Evolutionary conservation across 2,888 invertebrate genomes (phyloP).

Genomic region (Xestobium rufovillosum): DNA sequence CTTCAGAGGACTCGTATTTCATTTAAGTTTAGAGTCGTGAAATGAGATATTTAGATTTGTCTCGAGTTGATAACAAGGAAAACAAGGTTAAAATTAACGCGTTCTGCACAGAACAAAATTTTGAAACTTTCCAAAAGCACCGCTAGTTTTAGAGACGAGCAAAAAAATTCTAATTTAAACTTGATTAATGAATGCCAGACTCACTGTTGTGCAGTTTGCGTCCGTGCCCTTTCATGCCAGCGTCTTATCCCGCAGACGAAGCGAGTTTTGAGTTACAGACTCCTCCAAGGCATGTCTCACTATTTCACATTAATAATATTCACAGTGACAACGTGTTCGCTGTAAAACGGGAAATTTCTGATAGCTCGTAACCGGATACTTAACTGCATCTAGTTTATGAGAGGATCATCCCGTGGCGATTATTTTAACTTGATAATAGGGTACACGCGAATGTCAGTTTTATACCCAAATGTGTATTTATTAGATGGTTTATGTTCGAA

Average conservation of each 20-base stretch:
- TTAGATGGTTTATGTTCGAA: no score
- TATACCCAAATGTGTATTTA: no score
- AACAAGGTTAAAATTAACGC: constrained; percentile 26
- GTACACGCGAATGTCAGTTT: no score
- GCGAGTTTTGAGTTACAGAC: no score
- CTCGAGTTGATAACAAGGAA: constrained; percentile 28
- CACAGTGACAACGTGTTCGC: no score
- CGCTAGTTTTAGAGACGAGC: constrained; percentile 27
- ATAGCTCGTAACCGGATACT: no score
- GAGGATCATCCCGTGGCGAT: no score
- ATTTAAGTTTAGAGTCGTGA: constrained; percentile 19
- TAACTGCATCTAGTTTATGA: no score
- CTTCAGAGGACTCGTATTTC: constrained; percentile 12
- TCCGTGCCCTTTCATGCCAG: constrained; percentile 16
- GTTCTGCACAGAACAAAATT: constrained; percentile 29
- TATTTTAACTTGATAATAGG: no score
- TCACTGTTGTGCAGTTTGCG: constrained; percentile 30
- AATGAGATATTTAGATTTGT: constrained; percentile 25
- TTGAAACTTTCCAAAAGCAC: constrained; percentile 28
- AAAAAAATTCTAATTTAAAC: constrained; percentile 34
- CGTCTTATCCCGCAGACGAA: neutral
- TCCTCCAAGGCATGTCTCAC: no score
- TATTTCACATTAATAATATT: no score
- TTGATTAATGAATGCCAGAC: constrained; percentile 35
- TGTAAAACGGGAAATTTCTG: no score